Evolutionary conservation across 2,888 invertebrate species (phyloP), one percentile per base, ranked within the genome.

Genomic region (Prosopocoilus inquinatus): DNA sequence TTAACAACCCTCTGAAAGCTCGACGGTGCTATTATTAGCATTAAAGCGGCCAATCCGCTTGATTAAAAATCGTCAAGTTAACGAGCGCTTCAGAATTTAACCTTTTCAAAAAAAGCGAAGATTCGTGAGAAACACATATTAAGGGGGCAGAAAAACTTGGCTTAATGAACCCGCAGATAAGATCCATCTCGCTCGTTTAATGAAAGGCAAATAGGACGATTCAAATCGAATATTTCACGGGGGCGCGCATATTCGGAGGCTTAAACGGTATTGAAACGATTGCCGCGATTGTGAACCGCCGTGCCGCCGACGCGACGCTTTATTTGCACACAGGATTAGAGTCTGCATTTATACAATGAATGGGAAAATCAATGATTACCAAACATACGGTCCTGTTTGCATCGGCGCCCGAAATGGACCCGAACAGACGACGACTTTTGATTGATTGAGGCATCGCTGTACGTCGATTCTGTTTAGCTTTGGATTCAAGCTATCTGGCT

Each of bases 351-450:
- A 65, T 64, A 66, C 60, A 65, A 66, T 63, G 64, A 66, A 64
- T 63, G 63, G 61, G 60, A 64, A 66, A 66, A 66, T 67, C 67
- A 63, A 67, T 67, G 63, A 61, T 64, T 64, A 67, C 54, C 56
- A 59, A 64, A 64, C 63, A 63, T 55, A 61, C 56, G 62, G 13
- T 16, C 13, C 9, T 41, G 41, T 41, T 41, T 41, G 41, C 41
- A 41, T 9, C 16, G 13, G 13, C 15, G 12, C 16, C 41, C 15
- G 41, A 15, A 16, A 15, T 15, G 41, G 16, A 11, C 9, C 41
- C 16, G 41, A 41, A 41, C 13, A 9, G 41, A 41, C 41, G 12
- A 13, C 41, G 16, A 41, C 41, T 41, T 11, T 11, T 41, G 41
- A 41, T 41, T 41, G 41, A 41, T 41, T 41, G 20, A 28, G 20